Evolutionary conservation across 2,888 invertebrate species (phyloP), one percentile per base, ranked within the genome.

Genomic region (Netelia virgata): DNA sequence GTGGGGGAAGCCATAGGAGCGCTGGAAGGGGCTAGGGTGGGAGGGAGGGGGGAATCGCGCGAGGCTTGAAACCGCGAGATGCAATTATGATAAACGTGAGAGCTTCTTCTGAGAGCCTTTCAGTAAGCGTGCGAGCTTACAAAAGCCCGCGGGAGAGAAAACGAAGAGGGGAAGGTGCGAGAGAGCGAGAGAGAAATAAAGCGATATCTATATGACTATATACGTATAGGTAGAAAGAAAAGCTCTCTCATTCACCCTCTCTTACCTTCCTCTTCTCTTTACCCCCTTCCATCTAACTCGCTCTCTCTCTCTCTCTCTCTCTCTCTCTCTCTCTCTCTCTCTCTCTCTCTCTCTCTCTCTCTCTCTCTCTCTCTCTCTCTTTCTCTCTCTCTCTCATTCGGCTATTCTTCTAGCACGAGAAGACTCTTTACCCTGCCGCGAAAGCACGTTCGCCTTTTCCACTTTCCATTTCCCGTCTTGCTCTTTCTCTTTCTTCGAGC

Each of bases 81-180:
- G 91, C 92, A 91, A 92, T 92, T 92, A 92, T 91, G 91, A 92
- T 92, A 92, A 92, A 91, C 89, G 88, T 88, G 87, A 88, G 88
- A 89, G 89, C 89, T 89, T 89, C 89, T 91, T 91, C 87, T 87
- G 87, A 83, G 86, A 84, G 89, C 87, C 88, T 90, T 90, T 90
- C 88, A 90, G 78, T 84, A 83, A 75, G 86, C 86, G 87, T 87
- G 85, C 86, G 83, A 83, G 86, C 84, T 84, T 77, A 86, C 87
- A 79, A 86, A 87, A 86, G 86, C 87, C 76, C 66, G 82, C 73
- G 75, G 81, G 59, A 79, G 66, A 79, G 85, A 59, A 69, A 85
- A 82, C 72, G 75, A 61, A 78, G 72, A 84, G 72, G 79, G 63
- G 73, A 78, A 47, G 36, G 16, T 11, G 43, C 20, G 61, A 43